phyloP scores from a whole-genome alignment of 2,113 vertebrate species.

The Podarcis cretensis region DNA sequence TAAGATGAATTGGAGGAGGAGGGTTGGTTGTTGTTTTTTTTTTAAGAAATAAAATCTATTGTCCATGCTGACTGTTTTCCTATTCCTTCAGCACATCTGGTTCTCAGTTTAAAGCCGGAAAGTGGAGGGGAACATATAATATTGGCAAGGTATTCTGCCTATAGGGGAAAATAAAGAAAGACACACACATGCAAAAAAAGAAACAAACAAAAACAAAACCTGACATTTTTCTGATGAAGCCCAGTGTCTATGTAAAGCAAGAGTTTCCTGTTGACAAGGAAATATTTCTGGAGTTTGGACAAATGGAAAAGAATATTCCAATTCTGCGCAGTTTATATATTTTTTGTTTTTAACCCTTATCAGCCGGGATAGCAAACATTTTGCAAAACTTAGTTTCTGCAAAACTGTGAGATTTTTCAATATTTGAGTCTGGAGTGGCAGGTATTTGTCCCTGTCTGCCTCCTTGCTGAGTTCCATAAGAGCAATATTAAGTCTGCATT shows the following conservation, averaged over 20 bases:
- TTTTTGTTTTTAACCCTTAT: not conserved
- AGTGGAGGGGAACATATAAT: not conserved
- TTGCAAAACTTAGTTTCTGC: not conserved
- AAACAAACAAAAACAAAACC: too few relatives aligned
- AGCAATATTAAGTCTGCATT: too few relatives aligned
- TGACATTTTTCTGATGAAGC: not conserved
- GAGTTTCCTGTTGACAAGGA: not conserved
- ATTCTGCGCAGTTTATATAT: not conserved
- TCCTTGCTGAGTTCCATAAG: too few relatives aligned
- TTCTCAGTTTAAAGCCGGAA: conserved; percentile 11
- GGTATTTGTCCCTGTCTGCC: too few relatives aligned
- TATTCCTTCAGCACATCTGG: not conserved
- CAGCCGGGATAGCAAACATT: not conserved
- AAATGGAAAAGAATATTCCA: not conserved
- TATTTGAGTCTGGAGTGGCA: not conserved
- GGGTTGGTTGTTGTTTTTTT: not conserved
- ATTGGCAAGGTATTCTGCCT: not conserved
- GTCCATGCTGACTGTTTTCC: not conserved
- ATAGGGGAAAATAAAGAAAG: conserved; percentile 10
- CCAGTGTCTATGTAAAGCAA: not conserved
- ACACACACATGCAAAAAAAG: not conserved
- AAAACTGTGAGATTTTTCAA: not conserved
- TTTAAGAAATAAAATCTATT: not conserved
- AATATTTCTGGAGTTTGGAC: not conserved
- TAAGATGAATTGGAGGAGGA: not conserved